Percentiles rank a stretch among this genome's conserved stretches.
These are phyloP conservation scores for Anastrepha obliqua DNA, from an alignment of 1,140 invertebrate genomes.

Conservation along the genomic window DNA sequence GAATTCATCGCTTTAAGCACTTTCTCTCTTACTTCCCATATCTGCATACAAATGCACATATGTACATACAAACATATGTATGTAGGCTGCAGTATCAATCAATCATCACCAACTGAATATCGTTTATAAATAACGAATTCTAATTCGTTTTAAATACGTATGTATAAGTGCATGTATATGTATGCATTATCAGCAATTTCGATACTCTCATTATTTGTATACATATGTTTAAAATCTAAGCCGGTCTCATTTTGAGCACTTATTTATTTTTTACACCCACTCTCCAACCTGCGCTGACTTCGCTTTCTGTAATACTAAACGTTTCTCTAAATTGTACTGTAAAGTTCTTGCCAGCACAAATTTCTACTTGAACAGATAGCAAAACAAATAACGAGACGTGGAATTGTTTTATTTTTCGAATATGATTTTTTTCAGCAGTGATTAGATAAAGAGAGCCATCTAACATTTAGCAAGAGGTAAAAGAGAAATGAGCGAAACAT, in stretches of 20 bases:
- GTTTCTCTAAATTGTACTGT: not conserved
- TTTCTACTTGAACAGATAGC: not conserved
- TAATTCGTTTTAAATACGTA: not conserved
- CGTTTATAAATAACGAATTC: slow-evolving; percentile 5
- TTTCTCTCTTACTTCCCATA: not conserved
- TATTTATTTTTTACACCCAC: not conserved
- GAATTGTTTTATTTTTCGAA: not conserved
- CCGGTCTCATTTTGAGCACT: not conserved
- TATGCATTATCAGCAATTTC: not conserved
- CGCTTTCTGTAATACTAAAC: not conserved
- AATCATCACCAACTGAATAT: not conserved
- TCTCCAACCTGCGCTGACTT: not conserved
- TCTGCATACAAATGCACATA: not conserved
- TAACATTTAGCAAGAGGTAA: not conserved
- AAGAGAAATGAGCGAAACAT: not conserved
- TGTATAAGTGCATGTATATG: not conserved
- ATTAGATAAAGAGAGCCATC: not conserved
- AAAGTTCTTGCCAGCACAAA: not conserved
- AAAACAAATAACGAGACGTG: not conserved
- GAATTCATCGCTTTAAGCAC: not conserved
- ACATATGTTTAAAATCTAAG: not conserved
- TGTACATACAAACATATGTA: too few species aligned
- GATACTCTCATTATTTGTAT: not conserved
- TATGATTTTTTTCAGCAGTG: not conserved
- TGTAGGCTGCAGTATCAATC: not conserved